Evolutionary conservation across 2,888 invertebrate species (phyloP), one percentile per base, ranked within the genome.

Genomic region (Oscheius sp.): DNA sequence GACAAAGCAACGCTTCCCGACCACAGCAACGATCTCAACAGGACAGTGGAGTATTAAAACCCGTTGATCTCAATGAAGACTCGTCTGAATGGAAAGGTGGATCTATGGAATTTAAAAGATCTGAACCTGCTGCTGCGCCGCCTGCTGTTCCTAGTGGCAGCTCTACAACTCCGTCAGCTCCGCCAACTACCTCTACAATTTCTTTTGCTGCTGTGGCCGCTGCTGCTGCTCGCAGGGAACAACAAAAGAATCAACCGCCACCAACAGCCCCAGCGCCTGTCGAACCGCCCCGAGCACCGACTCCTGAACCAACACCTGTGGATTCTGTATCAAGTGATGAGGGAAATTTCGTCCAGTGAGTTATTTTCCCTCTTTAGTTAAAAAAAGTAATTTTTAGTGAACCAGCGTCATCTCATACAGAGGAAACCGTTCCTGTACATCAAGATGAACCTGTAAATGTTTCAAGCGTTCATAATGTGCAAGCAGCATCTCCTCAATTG

Each of bases 121-220:
- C 75, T 13, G 66, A 58, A 21, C 35, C 43, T n/a, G 21, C 18
- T n/a, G 58, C 68, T 16, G 23, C 29, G 5, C 5, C 66, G 7
- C 25, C 16, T 5, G 27, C 64, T 6, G 66, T 53, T 7, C 46
- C 71, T 2, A 56, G 53, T 21, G 43, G 58, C 29, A 45, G 63
- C 12, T 13, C 46, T 7, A 21, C 53, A 16, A 9, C 9, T 9
- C 3, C 35, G 3, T 13, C 27, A 13, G 70, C 69, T 23, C 75
- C 75, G 43, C 68, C 76, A 46, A 75, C 76, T 49, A 23, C 76
- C 76, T 27, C 76, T 21, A 21, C 76, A 2, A 78, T 80, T 46
- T 81, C 81, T 1, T 81, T 81, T 63, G 81, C 81, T 41, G 81
- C 81, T 1, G 77, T 79, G 12, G 81, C 81, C 12, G 81, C 81